A percentile compares a stretch with the other conserved stretches of the same genome.
Evolutionary conservation across 2,888 invertebrate species (phyloP).

Genomic region (Eupeodes luniger): DNA sequence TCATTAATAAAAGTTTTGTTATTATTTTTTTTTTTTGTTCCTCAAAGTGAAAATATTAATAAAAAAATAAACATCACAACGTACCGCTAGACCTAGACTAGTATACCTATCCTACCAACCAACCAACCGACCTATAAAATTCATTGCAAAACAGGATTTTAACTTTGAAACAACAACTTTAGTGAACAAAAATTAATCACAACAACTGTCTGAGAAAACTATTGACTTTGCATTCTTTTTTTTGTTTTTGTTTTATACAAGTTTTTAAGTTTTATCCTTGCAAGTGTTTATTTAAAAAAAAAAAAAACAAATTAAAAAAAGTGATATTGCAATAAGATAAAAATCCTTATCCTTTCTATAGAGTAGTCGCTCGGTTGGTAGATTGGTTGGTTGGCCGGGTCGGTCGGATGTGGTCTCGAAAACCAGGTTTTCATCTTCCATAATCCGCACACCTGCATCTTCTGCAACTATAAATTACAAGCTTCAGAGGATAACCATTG

Average conservation of each 20-base stretch:
- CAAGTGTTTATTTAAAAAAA: conserved; percentile 9
- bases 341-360: too few relatives aligned
- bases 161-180: conserved; percentile 52
- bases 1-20: conserved; percentile 43
- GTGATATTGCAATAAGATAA: neutral
- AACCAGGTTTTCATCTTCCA: conserved; percentile 33
- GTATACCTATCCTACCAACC: too few relatives aligned
- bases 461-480: conserved; percentile 63
- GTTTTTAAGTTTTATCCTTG: neutral
- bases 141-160: conserved; percentile 42
- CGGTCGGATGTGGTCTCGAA: conserved; percentile 13
- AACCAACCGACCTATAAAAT: neutral
- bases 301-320: neutral
- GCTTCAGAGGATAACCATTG: conserved; percentile 48
- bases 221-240: conserved; percentile 23
- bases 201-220: conserved; percentile 31
- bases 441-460: conserved; percentile 63
- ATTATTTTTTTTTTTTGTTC: neutral
- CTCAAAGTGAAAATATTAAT: neutral
- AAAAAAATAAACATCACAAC: neutral
- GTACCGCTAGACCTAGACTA: neutral
- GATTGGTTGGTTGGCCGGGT: neutral
- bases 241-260: neutral
- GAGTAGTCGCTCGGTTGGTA: neutral
- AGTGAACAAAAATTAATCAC: conserved; percentile 56